Evolutionary conservation across 2,888 invertebrate genomes (phyloP).

Genomic region (Aproaerema taeniolella): DNA sequence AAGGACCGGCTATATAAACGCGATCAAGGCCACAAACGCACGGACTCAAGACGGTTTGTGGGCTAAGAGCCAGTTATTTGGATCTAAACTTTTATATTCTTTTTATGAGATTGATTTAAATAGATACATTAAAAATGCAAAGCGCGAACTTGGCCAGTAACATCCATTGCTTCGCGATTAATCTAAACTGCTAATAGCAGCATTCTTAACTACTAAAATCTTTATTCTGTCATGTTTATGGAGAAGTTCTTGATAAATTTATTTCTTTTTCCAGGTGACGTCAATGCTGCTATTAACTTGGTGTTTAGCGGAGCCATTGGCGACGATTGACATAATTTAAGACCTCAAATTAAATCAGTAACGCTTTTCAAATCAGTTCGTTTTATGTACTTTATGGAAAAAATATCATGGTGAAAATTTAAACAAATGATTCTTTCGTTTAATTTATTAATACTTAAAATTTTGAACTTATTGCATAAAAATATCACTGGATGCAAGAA

Average conservation of each 20-base stretch:
- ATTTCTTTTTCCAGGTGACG: constrained; percentile 81
- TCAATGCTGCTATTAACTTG: constrained; percentile 93
- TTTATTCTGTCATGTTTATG: no score
- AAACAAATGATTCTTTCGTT: constrained; percentile 15
- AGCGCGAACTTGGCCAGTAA: no score
- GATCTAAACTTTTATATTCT: no score
- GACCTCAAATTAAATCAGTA: neutral
- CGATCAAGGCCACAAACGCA: no score
- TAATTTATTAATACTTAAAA: constrained; percentile 34
- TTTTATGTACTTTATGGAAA: neutral
- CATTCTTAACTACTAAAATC: no score
- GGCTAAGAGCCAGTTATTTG: no score
- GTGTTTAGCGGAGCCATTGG: constrained; percentile 81
- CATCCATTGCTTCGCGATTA: no score
- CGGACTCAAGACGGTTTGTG: no score
- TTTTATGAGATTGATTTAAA: no score
- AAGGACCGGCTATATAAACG: no score
- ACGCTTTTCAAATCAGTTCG: neutral
- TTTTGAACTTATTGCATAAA: constrained; percentile 36
- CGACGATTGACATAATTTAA: constrained; percentile 36
- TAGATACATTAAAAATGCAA: no score
- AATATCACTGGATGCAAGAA: constrained; percentile 51
- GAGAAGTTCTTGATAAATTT: neutral
- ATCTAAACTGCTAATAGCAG: no score
- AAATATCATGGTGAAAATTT: constrained; percentile 6